These are phyloP conservation scores for Megaceryle alcyon DNA, from an alignment of 2,797 vertebrate species.

Conservation along the genomic window DNA sequence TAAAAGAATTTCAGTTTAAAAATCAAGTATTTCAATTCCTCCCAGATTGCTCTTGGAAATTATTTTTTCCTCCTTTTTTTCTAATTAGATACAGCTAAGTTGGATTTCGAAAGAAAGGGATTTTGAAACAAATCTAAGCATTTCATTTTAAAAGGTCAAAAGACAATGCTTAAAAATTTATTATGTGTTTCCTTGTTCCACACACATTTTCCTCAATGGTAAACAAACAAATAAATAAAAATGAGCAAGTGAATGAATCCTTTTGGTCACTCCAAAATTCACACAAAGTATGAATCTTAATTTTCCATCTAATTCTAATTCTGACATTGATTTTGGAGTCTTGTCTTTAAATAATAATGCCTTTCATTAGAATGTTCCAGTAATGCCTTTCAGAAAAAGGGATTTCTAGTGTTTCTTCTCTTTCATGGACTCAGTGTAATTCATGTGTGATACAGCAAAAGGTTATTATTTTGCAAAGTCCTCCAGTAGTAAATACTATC, in stretches of 20 bases:
- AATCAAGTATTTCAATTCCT: not conserved
- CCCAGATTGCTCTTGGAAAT: not conserved
- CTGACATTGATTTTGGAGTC: not conserved
- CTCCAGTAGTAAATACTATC: not conserved
- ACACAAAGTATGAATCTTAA: not conserved
- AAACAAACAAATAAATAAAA: not conserved
- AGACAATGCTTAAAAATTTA: not conserved
- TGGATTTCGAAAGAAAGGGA: not conserved
- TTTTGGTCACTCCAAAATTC: not conserved
- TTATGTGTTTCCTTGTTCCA: not conserved
- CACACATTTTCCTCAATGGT: not conserved
- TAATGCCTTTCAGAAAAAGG: not conserved
- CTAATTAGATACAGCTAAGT: not conserved
- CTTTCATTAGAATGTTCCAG: not conserved
- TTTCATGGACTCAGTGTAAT: not conserved
- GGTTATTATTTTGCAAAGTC: not conserved
- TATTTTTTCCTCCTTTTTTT: not conserved
- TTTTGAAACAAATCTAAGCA: not conserved
- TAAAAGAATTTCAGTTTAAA: not conserved
- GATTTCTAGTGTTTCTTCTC: not conserved
- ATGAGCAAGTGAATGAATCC: accelerated
- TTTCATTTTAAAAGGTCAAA: not conserved
- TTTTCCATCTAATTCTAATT: not conserved
- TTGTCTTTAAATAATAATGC: not conserved
- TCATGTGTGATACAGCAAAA: not conserved